Base-by-base conservation (phyloP, 2,888 invertebrate species). In the Lochmaea capreae region DNA sequence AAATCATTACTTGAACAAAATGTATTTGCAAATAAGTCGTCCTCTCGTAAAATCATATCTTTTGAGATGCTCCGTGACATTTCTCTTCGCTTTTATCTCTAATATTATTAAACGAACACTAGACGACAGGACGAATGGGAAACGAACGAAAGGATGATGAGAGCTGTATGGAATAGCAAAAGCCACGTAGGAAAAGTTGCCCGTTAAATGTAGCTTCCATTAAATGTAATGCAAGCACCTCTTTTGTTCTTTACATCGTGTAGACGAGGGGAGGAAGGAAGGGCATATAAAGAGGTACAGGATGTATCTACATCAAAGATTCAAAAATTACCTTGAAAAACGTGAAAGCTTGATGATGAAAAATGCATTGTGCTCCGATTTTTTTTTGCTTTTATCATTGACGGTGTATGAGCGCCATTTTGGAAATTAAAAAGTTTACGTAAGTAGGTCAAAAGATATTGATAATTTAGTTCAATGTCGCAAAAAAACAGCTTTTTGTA, bases 191-290 rank as follows among this genome's bases (percentile, higher is more conserved):
- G 67, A 57, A 67, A 43, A 46, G 42, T 33, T 39, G 58, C 22
- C 22, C 57, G 67, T 59, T 67, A 67, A 67, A 67, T 67, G 67
- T 18, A 58, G 42, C 67, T 22, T 67, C 67, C 67, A 67, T 67
- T 67, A 67, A 67, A 67, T 58, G 67, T 67, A 58, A 58, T 67
- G 67, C 67, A 67, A 58, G 67, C 43, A 67, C 58, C 43, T 42
- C 58, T 58, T 67, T 67, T 67, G 67, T 67, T 67, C 67, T 18
- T 59, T 18, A 22, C 26, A 18, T 58, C 26, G 58, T 4, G 16
- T n/a, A 8, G n/a, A 18, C n/a, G 54, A 16, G 54, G 16, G 43
- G 22, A 54, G 26, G 43, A 66, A 52, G 42, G 49, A 11, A 43
- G 22, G 18, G 43, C 54, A 18, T 54, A 54, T 54, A 54, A 54